phyloP scores from a whole-genome alignment of 1,140 invertebrate genomes.

The Proctacanthus coquilletti region DNA sequence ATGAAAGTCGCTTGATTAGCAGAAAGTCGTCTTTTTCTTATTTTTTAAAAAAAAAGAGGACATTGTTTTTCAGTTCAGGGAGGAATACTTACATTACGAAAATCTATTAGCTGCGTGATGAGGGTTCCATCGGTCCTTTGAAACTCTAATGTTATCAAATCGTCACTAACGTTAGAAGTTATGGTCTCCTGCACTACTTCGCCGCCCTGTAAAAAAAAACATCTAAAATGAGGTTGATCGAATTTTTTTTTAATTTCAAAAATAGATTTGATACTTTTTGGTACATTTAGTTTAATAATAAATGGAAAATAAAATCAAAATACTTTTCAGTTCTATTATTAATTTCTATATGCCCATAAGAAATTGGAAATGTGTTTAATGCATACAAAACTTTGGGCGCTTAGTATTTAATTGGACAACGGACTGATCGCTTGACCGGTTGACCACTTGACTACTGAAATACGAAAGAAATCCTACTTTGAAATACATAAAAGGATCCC shows the following conservation, averaged over 20 bases:
- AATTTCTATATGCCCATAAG: too few relatives aligned
- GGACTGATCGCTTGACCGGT: too few relatives aligned
- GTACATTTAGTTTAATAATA: not conserved
- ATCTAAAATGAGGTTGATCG: too few relatives aligned
- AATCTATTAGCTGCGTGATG: conserved; percentile 84
- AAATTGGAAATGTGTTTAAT: too few relatives aligned
- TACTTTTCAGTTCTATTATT: too few relatives aligned
- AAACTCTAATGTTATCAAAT: conserved; percentile 77
- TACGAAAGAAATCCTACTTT: too few relatives aligned
- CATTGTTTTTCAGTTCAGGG: not conserved
- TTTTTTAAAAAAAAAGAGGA: not conserved
- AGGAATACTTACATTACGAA: conserved; percentile 66
- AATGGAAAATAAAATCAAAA: too few relatives aligned
- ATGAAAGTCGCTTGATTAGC: not conserved
- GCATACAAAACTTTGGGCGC: too few relatives aligned
- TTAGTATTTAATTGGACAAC: too few relatives aligned
- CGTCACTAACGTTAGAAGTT: conserved; percentile 74
- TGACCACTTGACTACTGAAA: too few relatives aligned
- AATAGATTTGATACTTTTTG: not conserved
- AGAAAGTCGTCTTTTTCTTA: too few relatives aligned
- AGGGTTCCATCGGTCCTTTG: conserved; percentile 79
- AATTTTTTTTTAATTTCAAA: not conserved
- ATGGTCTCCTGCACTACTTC: conserved; percentile 87
- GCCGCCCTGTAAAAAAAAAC: conserved; percentile 52
- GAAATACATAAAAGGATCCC: too few relatives aligned